These are phyloP conservation scores for Raja brachyura DNA, from an alignment of 2,113 vertebrate species.

Conservation along the genomic window DNA sequence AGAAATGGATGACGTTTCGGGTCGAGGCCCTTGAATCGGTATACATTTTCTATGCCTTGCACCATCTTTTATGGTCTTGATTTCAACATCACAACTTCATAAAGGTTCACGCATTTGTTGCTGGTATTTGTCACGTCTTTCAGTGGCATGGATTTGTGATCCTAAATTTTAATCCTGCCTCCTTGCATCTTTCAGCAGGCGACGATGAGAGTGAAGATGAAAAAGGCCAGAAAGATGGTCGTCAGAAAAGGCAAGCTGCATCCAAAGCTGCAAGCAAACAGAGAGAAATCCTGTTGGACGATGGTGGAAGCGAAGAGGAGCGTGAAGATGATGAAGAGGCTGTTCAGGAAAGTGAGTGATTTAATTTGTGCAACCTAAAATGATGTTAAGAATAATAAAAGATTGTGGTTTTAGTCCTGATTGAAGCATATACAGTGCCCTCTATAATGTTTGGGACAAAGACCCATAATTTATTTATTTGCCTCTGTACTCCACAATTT, in stretches of 20 bases:
- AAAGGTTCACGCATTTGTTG: background rate
- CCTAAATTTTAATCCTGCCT: background rate
- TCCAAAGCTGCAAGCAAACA: conserved; percentile 97
- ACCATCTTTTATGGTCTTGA: background rate
- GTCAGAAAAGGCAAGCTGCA: conserved; percentile 89
- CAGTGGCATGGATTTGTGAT: background rate
- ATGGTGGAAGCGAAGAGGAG: conserved; percentile 89
- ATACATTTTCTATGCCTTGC: background rate
- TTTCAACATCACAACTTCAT: background rate
- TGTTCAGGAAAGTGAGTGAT: conserved; percentile 80
- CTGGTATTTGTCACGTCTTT: background rate
- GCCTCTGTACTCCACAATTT: too few species aligned
- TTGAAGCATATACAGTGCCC: background rate
- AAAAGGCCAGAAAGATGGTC: conserved; percentile 83
- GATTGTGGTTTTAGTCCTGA: background rate
- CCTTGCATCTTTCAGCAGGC: background rate
- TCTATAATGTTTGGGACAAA: too few species aligned
- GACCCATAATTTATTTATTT: too few species aligned
- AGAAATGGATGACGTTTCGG: too few species aligned
- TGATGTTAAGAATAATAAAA: background rate
- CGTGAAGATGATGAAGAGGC: conserved; percentile 81
- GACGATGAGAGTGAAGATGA: conserved; percentile 91
- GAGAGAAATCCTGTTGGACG: conserved; percentile 90
- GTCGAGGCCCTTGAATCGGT: background rate
- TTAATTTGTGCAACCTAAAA: background rate